Percentiles rank a stretch among this genome's conserved stretches.
phyloP scores from a whole-genome alignment of 1,140 invertebrate species.

The Pogonomyrmex barbatus region DNA sequence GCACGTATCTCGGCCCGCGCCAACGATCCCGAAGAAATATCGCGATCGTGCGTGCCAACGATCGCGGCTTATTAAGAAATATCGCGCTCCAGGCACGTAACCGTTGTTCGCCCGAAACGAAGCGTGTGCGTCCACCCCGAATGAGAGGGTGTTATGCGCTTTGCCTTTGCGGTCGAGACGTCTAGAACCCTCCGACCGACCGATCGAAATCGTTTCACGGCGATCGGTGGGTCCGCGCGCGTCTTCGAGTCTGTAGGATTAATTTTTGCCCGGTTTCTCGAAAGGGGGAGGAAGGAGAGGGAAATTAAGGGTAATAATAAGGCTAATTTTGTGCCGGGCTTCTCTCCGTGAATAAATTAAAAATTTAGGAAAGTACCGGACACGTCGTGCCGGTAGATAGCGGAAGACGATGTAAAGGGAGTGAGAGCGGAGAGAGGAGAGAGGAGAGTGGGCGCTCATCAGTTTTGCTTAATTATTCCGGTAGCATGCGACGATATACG shows the following conservation, averaged over 20 bases:
- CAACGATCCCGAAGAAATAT: conserved; percentile 62
- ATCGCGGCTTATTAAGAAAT: conserved; percentile 65
- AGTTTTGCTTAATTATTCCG: conserved; percentile 77
- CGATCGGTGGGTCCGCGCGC: not conserved
- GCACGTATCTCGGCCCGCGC: conserved; percentile 51
- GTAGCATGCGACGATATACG: conserved; percentile 77
- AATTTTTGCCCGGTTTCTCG: conserved; percentile 12
- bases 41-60: conserved; percentile 61
- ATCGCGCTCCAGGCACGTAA: conserved; percentile 47
- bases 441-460: conserved; percentile 57
- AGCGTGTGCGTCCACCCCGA: not conserved
- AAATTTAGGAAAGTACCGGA: conserved; percentile 61
- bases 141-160: not conserved
- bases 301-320: conserved; percentile 26
- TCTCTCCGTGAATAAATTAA: conserved; percentile 57
- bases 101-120: conserved; percentile 18
- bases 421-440: not conserved
- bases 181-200: not conserved
- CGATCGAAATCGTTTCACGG: not conserved
- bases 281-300: not conserved
- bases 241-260: not conserved
- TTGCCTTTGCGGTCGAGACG: not conserved
- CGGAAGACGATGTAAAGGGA: not conserved
- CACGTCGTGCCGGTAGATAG: not conserved
- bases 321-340: conserved; percentile 57